Base-by-base conservation (phyloP, 2,888 invertebrate species). In the Eupithecia subumbrata region DNA sequence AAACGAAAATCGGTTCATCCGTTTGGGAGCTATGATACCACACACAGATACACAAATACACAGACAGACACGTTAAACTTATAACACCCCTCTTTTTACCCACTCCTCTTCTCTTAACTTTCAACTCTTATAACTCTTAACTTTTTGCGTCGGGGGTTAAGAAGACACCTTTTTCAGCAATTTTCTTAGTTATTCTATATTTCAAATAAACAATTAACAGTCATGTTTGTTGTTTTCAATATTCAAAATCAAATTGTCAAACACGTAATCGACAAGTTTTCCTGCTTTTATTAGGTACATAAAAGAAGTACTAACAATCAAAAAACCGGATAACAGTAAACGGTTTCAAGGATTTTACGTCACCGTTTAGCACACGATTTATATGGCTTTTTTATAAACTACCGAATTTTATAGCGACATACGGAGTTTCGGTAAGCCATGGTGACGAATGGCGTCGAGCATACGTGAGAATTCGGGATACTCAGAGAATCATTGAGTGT, bases 291-390 rank as follows among this genome's bases (percentile, higher is more conserved):
- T 52, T 52, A 8, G 5, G 7, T 48, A 5, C n/a, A 12, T 2
- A 8, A 48, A n/a, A 18, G 7, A 48, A 43, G 45, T 48, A 18
- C 48, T 16, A 22, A 52, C n/a, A 22, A 22, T 14, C 9, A 12
- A 25, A 60, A n/a, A 60, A 60, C 25, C 60, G 0, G 60, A 25
- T 25, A 8, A 60, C 25, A 25, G 60, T 25, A 9, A 60, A 25
- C 12, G 60, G 0, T 25, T 60, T 14, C 12, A 60, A 60, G 25
- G 25, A 71, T 76, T 78, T 81, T 76, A 80, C 69, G 72, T 76
- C 71, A 48, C 75, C 79, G 78, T 77, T 82, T 81, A 80, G 79
- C 76, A 68, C 60, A 64, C 66, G 73, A 78, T 82, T 81, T 81
- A 81, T 82, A 76, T 66, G 45, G 56, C 74, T 79, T 78, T 77